Percentiles rank a stretch among this genome's conserved stretches.
phyloP scores from a whole-genome alignment of 2,797 vertebrate species.

The Astyanax mexicanus region DNA sequence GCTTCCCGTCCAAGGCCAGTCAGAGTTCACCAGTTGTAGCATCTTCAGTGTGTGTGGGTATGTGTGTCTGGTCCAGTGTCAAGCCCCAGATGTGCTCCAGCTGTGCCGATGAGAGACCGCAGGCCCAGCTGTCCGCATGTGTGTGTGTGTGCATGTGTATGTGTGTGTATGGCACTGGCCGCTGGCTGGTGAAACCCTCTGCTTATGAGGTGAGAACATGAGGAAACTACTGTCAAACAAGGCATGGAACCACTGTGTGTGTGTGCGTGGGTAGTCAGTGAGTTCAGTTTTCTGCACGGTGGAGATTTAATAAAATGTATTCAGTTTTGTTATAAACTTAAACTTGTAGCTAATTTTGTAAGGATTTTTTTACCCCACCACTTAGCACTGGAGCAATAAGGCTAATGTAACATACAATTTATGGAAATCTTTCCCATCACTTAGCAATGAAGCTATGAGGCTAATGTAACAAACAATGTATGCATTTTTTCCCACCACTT shows the following conservation, averaged over 20 bases:
- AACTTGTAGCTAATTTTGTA: not conserved
- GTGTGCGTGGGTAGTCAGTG: not conserved
- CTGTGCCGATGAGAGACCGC: slow-evolving; percentile 46
- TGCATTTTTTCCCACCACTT: too few relatives aligned
- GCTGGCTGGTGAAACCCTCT: slow-evolving; percentile 42
- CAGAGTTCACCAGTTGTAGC: slow-evolving; percentile 22
- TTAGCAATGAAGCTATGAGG: too few relatives aligned
- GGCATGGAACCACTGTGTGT: slow-evolving; percentile 11
- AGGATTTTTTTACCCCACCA: not conserved
- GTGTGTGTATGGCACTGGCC: slow-evolving; percentile 31
- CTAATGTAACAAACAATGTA: too few relatives aligned
- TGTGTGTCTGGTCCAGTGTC: slow-evolving; percentile 43
- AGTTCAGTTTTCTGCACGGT: not conserved
- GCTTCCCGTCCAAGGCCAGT: slow-evolving; percentile 6
- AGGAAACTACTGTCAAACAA: slow-evolving; percentile 52
- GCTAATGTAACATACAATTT: too few relatives aligned
- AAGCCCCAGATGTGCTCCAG: slow-evolving; percentile 56
- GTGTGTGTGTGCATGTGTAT: slow-evolving; percentile 4
- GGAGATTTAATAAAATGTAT: too few relatives aligned
- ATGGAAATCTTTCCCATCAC: too few relatives aligned
- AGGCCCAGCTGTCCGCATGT: slow-evolving; percentile 55
- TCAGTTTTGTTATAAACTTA: too few relatives aligned
- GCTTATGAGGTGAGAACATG: slow-evolving; percentile 62
- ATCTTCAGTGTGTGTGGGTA: slow-evolving; percentile 31
- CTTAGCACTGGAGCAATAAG: too few relatives aligned